Conservation (phyloP, 2,888 invertebrate species). For the Apodemia mormo region DNA sequence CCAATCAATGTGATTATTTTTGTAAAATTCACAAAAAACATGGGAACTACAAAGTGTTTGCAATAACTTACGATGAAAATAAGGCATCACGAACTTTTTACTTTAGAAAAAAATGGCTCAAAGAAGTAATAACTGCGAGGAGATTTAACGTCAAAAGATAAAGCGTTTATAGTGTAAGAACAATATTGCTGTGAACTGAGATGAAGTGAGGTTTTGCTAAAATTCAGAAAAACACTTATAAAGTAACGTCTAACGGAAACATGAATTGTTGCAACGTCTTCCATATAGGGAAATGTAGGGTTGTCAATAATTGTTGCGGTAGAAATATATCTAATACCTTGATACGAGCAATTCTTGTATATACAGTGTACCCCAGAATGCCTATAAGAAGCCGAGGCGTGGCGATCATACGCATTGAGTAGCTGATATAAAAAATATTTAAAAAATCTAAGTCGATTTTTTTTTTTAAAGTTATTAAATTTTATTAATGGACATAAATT, state of each 20-base stretch:
- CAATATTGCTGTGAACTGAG: neutral
- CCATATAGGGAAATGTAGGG: neutral
- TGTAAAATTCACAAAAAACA: too few species aligned
- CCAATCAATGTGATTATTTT: too few species aligned
- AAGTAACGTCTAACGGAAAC: slow-evolving; percentile 2
- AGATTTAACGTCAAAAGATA: neutral
- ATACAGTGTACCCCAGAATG: too few species aligned
- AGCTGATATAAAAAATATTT: too few species aligned
- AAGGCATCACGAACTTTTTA: neutral
- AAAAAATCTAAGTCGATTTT: too few species aligned
- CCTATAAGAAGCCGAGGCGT: too few species aligned
- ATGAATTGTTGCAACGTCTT: slow-evolving; percentile 3
- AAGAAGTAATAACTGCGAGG: neutral
- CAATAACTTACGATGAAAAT: neutral
- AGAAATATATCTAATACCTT: neutral
- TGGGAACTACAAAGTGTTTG: too few species aligned
- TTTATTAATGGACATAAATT: too few species aligned
- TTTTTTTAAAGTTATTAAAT: too few species aligned
- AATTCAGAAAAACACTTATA: slow-evolving; percentile 15
- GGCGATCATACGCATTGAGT: too few species aligned
- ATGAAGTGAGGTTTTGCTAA: neutral
- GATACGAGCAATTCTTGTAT: too few species aligned
- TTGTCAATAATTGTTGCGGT: neutral
- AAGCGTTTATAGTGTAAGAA: neutral
- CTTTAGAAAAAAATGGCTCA: neutral